phyloP scores from a whole-genome alignment of 92 coral and sea anemone genomes.

The Phymanthus crucifer region DNA sequence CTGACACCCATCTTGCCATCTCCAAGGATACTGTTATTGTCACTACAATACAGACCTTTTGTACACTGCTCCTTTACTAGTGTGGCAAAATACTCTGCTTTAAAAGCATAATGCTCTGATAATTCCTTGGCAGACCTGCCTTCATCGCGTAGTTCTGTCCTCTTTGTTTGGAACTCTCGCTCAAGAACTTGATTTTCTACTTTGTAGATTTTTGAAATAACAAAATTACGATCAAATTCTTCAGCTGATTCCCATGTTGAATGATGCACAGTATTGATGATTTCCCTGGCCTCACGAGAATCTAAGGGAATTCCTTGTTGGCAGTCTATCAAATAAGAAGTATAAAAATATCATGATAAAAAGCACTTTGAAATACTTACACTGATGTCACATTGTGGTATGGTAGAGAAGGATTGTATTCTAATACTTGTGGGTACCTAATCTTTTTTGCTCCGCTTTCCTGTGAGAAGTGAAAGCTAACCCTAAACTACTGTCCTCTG shows the following conservation, averaged over 20 bases:
- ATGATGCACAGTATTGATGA: constrained; percentile 42
- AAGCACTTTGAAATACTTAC: too few species aligned
- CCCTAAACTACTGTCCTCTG: too few species aligned
- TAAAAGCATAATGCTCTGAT: constrained; percentile 58
- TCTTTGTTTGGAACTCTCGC: constrained; percentile 61
- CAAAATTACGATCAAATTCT: constrained; percentile 49
- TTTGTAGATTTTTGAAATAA: constrained; percentile 50
- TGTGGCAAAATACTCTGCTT: constrained; percentile 45
- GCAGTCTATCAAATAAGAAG: constrained; percentile 50
- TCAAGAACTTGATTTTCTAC: constrained; percentile 66
- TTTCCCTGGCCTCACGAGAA: constrained; percentile 77
- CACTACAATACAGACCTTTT: constrained; percentile 62
- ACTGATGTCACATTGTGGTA: too few species aligned
- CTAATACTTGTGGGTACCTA: too few species aligned
- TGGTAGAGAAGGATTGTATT: too few species aligned
- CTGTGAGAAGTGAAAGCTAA: too few species aligned
- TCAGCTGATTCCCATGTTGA: constrained; percentile 55
- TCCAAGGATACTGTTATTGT: constrained; percentile 55
- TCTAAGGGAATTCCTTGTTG: constrained; percentile 50
- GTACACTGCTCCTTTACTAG: constrained; percentile 65
- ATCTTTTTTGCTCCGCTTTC: too few species aligned
- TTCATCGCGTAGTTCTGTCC: constrained; percentile 53
- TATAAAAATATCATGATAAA: background rate
- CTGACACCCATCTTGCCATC: constrained; percentile 77
- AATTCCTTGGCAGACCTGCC: constrained; percentile 71